phyloP scores from a whole-genome alignment of 2,113 vertebrate species.

The Mus musculus region GRCm39 chr7:110259501-110260000 shows the following conservation, averaged over 20 bases:
- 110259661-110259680: background rate
- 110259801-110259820: constrained; percentile 15
- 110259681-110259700: background rate
- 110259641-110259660: background rate
- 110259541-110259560: background rate
- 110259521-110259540: background rate
- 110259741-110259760: constrained; percentile 34
- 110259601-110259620: background rate
- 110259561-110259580: background rate
- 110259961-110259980: background rate
- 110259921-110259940: too few relatives aligned
- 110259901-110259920: background rate
- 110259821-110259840: background rate
- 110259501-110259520: background rate
- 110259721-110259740: background rate
- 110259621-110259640: background rate
- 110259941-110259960: background rate
- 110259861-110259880: background rate
- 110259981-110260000: background rate
- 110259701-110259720: background rate
- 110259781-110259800: background rate
- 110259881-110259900: background rate
- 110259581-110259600: background rate
- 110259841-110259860: background rate
- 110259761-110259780: background rate